phyloP scores from a whole-genome alignment of 1,140 invertebrate genomes.

The Chironomus tepperi region DNA sequence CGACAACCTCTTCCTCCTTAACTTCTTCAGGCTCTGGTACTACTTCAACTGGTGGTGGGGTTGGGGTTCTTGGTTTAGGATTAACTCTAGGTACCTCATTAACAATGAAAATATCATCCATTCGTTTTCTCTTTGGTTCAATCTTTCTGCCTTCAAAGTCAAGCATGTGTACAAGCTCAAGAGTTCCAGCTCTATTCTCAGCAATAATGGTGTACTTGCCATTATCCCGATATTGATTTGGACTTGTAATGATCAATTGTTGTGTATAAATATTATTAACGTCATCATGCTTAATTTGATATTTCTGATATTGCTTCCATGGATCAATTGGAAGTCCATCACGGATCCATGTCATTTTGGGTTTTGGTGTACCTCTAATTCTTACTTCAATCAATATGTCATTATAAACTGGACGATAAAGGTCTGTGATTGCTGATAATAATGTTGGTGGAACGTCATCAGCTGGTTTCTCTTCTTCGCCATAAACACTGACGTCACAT shows the following conservation, averaged over 20 bases:
- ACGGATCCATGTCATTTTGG: constrained; percentile 72
- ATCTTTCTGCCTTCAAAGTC: constrained; percentile 33
- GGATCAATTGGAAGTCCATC: constrained; percentile 66
- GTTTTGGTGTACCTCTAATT: constrained; percentile 64
- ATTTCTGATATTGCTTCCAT: constrained; percentile 18
- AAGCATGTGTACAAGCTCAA: constrained; percentile 35
- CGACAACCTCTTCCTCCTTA: neutral
- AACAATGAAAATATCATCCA: neutral
- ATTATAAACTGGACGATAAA: constrained; percentile 17
- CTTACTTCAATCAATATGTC: constrained; percentile 40
- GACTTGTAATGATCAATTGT: constrained; percentile 1
- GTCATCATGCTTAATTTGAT: constrained; percentile 19
- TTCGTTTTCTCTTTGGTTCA: constrained; percentile 19
- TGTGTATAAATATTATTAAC: neutral
- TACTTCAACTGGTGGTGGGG: neutral
- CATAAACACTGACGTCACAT: constrained; percentile 9
- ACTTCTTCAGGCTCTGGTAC: neutral
- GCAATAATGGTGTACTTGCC: constrained; percentile 27
- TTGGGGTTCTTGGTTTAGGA: neutral
- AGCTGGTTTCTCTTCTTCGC: neutral
- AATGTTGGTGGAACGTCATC: constrained; percentile 7
- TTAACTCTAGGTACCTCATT: constrained; percentile 3
- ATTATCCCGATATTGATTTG: constrained; percentile 16
- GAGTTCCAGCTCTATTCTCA: constrained; percentile 36
- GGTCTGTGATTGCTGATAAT: neutral